These are phyloP conservation scores for Nibea albiflora DNA, from an alignment of 2,113 vertebrate species.

Conservation along the genomic window DNA sequence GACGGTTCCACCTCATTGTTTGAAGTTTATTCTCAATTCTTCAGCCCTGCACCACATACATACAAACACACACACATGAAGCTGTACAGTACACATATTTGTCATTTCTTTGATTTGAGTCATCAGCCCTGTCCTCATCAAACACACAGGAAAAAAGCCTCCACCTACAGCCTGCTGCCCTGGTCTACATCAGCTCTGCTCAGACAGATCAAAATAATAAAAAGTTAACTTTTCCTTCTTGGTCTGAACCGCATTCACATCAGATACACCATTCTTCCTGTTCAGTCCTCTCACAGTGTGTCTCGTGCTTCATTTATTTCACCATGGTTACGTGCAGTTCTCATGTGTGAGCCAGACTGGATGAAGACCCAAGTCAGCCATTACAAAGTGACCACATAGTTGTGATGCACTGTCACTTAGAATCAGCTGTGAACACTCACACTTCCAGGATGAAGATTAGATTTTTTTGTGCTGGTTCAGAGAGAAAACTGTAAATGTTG, in stretches of 20 bases:
- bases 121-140: background rate
- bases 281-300: background rate
- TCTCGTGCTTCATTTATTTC: background rate
- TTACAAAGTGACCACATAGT: background rate
- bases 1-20: background rate
- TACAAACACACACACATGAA: slow-evolving; percentile 57
- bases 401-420: background rate
- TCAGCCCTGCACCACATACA: slow-evolving; percentile 49
- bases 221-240: background rate
- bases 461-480: background rate
- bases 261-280: background rate
- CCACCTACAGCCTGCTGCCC: background rate
- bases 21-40: slow-evolving; percentile 75
- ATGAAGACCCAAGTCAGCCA: background rate
- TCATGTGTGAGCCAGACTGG: background rate
- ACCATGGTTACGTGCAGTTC: background rate
- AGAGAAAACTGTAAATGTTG: background rate
- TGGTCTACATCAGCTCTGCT: background rate
- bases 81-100: slow-evolving; percentile 69
- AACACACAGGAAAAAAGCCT: background rate
- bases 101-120: slow-evolving; percentile 25
- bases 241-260: background rate
- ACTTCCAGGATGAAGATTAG: too few relatives aligned
- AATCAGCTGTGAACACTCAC: background rate
- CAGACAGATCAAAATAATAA: background rate